Conservation (phyloP, 2,113 vertebrate species). For the Hippoglossus stenolepis region DNA sequence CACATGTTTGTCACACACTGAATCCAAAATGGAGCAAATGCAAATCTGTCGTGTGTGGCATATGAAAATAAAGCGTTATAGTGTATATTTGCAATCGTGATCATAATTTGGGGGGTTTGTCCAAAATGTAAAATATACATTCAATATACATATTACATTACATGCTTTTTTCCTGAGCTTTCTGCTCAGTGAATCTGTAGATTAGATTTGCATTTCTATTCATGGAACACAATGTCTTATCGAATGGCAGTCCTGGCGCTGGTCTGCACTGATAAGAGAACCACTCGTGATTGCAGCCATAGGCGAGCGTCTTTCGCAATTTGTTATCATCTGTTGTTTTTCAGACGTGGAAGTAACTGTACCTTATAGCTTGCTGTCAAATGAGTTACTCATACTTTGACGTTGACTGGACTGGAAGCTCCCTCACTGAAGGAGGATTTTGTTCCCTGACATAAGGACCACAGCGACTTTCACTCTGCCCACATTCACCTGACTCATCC, state of each 20-base stretch:
- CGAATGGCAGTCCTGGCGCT: slow-evolving; percentile 22
- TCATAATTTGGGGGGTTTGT: neutral
- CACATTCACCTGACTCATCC: slow-evolving; percentile 76
- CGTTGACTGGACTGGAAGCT: slow-evolving; percentile 55
- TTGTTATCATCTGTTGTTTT: slow-evolving; percentile 46
- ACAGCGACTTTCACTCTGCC: slow-evolving; percentile 65
- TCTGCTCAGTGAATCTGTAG: slow-evolving; percentile 2
- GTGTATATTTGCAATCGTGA: slow-evolving; percentile 1
- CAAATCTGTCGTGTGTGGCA: slow-evolving; percentile 57
- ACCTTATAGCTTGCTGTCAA: slow-evolving; percentile 40
- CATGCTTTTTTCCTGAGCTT: neutral
- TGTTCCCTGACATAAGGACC: slow-evolving; percentile 67
- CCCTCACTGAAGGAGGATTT: slow-evolving; percentile 53
- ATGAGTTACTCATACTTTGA: slow-evolving; percentile 63
- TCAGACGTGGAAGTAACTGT: slow-evolving; percentile 35
- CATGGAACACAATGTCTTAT: slow-evolving; percentile 14
- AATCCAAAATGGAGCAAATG: slow-evolving; percentile 78
- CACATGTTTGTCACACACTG: slow-evolving; percentile 77
- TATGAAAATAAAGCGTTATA: slow-evolving; percentile 5
- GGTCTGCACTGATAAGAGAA: slow-evolving; percentile 32
- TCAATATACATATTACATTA: neutral
- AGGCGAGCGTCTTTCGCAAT: slow-evolving; percentile 36
- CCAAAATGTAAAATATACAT: neutral
- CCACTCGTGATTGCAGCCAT: slow-evolving; percentile 18
- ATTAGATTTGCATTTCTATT: slow-evolving; percentile 32